Evolutionary conservation across 2,113 vertebrate species (phyloP).

Genomic region (Actenoides hombroni): DNA sequence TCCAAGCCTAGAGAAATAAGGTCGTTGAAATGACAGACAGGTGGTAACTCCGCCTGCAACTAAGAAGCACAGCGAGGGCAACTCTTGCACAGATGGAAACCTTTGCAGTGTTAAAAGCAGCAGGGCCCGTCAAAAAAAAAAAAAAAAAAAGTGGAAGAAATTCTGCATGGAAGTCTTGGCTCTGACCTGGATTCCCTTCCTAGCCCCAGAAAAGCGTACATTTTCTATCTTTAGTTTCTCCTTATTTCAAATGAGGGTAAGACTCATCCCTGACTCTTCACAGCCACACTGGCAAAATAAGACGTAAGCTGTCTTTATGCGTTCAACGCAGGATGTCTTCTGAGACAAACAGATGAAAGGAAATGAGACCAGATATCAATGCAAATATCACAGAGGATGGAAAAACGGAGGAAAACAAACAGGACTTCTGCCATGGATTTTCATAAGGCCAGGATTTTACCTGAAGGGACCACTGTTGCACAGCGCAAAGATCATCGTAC

Average conservation of each 20-base stretch:
- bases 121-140: neutral
- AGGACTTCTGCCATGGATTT: neutral
- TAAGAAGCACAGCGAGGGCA: neutral
- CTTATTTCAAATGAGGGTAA: conserved; percentile 6
- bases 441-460: neutral
- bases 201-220: conserved; percentile 25
- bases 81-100: conserved; percentile 45
- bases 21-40: neutral
- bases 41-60: neutral
- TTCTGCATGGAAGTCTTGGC: neutral
- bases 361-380: neutral
- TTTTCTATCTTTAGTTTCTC: conserved; percentile 53
- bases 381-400: neutral
- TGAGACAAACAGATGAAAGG: neutral
- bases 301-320: neutral
- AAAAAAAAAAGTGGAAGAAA: neutral
- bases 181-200: conserved; percentile 48
- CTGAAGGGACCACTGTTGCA: neutral
- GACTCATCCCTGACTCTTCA: neutral
- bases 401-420: neutral
- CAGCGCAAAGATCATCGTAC: neutral
- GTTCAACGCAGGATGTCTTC: fast-evolving
- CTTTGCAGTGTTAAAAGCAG: neutral
- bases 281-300: neutral
- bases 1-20: conserved; percentile 17